These are phyloP conservation scores for Poecile montanus DNA, from an alignment of 2,797 vertebrate species.

Conservation along the genomic window DNA sequence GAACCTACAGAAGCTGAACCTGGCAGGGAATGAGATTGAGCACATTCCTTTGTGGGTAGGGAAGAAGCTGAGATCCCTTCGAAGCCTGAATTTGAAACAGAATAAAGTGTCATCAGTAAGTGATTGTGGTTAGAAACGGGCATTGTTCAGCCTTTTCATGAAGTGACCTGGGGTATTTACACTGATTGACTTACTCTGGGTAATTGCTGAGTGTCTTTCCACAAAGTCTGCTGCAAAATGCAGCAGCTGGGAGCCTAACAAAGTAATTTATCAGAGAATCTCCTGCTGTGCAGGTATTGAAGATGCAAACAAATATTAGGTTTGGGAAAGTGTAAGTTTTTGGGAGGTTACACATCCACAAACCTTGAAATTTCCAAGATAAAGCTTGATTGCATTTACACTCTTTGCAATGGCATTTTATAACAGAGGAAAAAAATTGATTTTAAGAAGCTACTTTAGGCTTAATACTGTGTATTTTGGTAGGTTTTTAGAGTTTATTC, in stretches of 20 bases:
- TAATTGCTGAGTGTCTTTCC: not conserved
- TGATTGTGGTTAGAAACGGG: not conserved
- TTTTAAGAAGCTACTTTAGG: not conserved
- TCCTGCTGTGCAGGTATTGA: not conserved
- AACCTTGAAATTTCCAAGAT: not conserved
- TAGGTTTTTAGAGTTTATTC: not conserved
- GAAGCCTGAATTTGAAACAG: conserved; percentile 77
- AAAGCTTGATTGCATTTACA: not conserved
- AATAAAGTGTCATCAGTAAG: conserved; percentile 87
- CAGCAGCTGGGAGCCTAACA: not conserved
- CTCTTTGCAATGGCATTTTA: not conserved
- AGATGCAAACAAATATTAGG: not conserved
- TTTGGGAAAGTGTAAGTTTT: not conserved
- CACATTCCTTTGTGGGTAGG: conserved; percentile 83
- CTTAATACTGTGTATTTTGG: not conserved
- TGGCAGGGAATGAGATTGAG: conserved; percentile 85
- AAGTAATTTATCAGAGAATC: not conserved
- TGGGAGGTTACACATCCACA: not conserved
- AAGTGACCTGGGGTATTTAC: not conserved
- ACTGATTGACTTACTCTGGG: not conserved
- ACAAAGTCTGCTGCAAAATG: not conserved
- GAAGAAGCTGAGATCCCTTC: conserved; percentile 82
- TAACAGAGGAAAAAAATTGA: not conserved
- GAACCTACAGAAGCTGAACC: conserved; percentile 83
- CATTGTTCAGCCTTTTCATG: not conserved